phyloP scores from a whole-genome alignment of 2,797 vertebrate species.

The Pipistrellus kuhlii region DNA sequence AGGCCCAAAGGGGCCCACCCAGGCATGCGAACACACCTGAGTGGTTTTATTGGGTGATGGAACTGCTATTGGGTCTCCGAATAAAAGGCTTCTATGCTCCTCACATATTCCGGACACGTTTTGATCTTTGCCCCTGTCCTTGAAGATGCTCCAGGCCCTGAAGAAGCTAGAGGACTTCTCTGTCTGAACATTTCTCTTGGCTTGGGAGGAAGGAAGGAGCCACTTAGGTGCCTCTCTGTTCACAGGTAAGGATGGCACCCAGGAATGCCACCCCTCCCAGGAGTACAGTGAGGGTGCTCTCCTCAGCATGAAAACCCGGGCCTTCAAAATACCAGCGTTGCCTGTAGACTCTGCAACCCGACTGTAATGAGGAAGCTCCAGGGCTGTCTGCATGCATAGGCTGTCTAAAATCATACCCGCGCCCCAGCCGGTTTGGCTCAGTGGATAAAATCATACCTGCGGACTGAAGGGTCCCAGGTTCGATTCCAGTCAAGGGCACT shows the following conservation, averaged over 20 bases:
- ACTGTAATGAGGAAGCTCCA: background rate
- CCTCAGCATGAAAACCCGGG: background rate
- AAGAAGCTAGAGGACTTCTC: constrained; percentile 73
- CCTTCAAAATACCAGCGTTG: background rate
- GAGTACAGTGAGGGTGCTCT: constrained; percentile 44
- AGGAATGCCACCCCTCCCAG: background rate
- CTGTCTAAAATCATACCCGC: background rate
- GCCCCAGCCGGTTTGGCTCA: too few relatives aligned
- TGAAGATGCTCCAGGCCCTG: constrained; percentile 68
- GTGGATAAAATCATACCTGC: too few relatives aligned
- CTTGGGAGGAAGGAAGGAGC: constrained; percentile 75
- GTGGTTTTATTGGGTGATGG: constrained; percentile 43
- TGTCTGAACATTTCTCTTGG: constrained; percentile 82
- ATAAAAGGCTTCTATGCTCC: constrained; percentile 46
- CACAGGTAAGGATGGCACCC: constrained; percentile 67
- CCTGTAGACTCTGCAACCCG: background rate
- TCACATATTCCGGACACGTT: constrained; percentile 64
- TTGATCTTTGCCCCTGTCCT: constrained; percentile 77
- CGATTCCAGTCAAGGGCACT: too few relatives aligned
- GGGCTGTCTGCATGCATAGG: background rate
- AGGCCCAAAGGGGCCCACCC: background rate
- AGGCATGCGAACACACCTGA: background rate
- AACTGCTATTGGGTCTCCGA: constrained; percentile 52
- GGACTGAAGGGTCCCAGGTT: too few relatives aligned
- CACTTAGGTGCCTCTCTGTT: constrained; percentile 50